Conservation (phyloP, 2,888 invertebrate genomes). For the Trachelus iudaicus region DNA sequence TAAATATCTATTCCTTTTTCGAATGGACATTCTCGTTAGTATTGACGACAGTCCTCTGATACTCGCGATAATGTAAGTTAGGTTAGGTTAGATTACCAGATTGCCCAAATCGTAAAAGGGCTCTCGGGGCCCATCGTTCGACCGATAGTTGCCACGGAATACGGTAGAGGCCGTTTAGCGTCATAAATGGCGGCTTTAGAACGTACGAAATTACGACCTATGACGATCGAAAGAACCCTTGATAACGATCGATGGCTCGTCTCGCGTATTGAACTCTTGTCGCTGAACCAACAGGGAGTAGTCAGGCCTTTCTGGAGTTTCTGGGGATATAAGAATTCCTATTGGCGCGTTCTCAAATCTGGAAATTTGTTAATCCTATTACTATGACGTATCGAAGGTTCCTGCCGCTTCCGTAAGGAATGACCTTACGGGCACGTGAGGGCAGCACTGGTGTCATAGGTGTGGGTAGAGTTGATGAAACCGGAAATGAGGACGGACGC, state of each 20-base stretch:
- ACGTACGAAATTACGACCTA: background rate
- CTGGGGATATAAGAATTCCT: constrained; percentile 56
- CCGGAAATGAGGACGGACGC: background rate
- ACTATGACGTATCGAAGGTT: constrained; percentile 30
- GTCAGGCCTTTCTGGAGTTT: constrained; percentile 54
- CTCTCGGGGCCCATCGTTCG: background rate
- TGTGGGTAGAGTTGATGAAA: background rate
- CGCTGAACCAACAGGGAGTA: constrained; percentile 15
- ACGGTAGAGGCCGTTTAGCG: background rate
- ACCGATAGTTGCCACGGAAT: background rate
- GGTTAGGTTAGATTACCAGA: background rate
- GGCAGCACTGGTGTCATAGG: background rate
- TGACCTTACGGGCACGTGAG: too few relatives aligned
- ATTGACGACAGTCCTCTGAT: background rate
- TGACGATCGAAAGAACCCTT: background rate
- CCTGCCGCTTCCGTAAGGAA: background rate
- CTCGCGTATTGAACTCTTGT: background rate
- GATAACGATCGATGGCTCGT: background rate
- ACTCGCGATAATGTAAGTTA: background rate
- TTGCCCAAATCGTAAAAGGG: background rate
- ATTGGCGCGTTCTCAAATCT: constrained; percentile 23
- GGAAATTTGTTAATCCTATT: constrained; percentile 54
- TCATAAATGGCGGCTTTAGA: background rate
- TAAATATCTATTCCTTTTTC: background rate
- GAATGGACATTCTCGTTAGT: background rate